Evolutionary conservation across 2,113 vertebrate genomes (phyloP), one percentile per base, ranked within the genome.

Genomic region (Syngnathus typhle): DNA sequence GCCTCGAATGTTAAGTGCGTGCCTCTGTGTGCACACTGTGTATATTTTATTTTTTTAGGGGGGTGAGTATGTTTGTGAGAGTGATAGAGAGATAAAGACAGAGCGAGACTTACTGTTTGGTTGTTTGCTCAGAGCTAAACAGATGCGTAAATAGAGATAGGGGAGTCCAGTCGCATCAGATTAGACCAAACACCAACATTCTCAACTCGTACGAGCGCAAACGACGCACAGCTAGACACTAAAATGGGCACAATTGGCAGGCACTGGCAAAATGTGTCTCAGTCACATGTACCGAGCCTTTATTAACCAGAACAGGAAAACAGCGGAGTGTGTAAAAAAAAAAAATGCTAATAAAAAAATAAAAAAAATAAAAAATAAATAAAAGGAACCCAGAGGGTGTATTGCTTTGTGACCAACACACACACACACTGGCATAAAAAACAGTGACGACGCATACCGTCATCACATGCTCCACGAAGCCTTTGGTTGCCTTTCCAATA

Each of bases 101-200:
- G 18, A 69, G 61, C 27, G 36, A 66, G 58, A 60, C 60, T 76
- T 69, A 75, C 63, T 82, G 73, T 88, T 84, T 84, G 83, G 71
- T 73, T 85, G 82, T 80, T 84, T 68, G 83, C 84, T 84, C 72
- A 59, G 74, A 80, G 82, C 82, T 81, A 84, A 88, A 81, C 80
- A 88, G 86, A 89, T 89, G 84, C 70, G 71, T 85, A 89, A 88
- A 89, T 81, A 88, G 79, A 84, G 81, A 87, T 87, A 84, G 64
- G 16, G 65, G 58, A 73, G 68, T 70, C 68, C 65, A 81, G 82
- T 82, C 81, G 77, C 81, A 84, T 85, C 79, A 81, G 78, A 85
- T 86, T 81, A 79, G 62, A 80, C 69, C 80, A 81, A 85, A 78
- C 82, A 76, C 68, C 79, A 69, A 79, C 65, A 41, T 23, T 15